phyloP scores from a whole-genome alignment of 23 tunicate species.

The Aplidium turbinatum region DNA sequence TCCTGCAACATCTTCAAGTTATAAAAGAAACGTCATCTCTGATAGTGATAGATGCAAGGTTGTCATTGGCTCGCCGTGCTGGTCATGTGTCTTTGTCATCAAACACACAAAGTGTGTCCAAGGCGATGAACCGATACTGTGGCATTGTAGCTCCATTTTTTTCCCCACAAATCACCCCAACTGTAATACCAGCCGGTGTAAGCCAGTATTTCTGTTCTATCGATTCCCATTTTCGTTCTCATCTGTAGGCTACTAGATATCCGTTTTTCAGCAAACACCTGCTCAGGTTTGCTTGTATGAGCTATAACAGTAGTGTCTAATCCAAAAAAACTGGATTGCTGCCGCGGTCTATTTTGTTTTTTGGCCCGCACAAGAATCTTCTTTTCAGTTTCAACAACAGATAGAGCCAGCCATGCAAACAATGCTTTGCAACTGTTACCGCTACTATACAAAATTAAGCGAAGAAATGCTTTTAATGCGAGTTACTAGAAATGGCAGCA shows the following conservation, averaged over 20 bases:
- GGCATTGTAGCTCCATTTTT: slow-evolving; percentile 31
- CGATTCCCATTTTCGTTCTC: slow-evolving; percentile 1
- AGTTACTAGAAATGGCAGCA: too few relatives aligned
- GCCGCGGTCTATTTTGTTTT: too few relatives aligned
- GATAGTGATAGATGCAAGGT: slow-evolving; percentile 18
- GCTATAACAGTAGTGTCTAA: background rate
- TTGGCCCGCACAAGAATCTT: too few relatives aligned
- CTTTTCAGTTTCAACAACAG: too few relatives aligned
- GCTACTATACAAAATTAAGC: too few relatives aligned
- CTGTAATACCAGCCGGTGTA: too few relatives aligned
- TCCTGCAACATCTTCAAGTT: slow-evolving; percentile 23
- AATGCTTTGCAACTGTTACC: too few relatives aligned
- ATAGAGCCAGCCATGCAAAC: too few relatives aligned
- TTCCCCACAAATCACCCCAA: background rate
- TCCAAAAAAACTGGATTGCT: background rate
- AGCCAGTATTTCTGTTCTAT: background rate
- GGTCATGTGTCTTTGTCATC: slow-evolving; percentile 24
- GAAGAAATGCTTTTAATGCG: too few relatives aligned
- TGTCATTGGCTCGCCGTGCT: slow-evolving; percentile 22
- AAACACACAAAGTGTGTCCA: slow-evolving; percentile 16
- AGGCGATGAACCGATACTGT: slow-evolving; percentile 22
- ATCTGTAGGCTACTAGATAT: slow-evolving; percentile 3
- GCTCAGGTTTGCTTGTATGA: background rate
- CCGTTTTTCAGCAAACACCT: slow-evolving; percentile 9
- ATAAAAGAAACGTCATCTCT: slow-evolving; percentile 14